phyloP scores from a whole-genome alignment of 1,140 invertebrate species.

The Drosophila takahashii region DNA sequence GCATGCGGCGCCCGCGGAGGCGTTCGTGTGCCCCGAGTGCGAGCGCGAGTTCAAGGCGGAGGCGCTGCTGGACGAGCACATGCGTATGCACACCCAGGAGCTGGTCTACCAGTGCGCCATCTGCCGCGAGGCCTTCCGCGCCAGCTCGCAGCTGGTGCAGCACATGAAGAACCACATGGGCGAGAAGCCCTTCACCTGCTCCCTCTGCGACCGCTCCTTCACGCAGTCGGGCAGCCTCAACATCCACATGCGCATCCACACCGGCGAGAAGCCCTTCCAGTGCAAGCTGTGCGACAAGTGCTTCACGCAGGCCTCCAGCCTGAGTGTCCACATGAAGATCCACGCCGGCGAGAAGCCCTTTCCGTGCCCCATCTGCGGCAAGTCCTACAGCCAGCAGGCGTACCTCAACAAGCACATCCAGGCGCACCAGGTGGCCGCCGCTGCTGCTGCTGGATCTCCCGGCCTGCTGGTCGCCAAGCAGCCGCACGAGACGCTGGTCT shows the following conservation, averaged over 20 bases:
- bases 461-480: slow-evolving; percentile 4
- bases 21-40: slow-evolving; percentile 75
- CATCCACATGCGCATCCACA: slow-evolving; percentile 92
- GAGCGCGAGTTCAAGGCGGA: slow-evolving; percentile 82
- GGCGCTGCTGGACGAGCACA: slow-evolving; percentile 78
- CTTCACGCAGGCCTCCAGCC: slow-evolving; percentile 87
- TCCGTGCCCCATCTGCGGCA: slow-evolving; percentile 79
- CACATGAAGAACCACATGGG: slow-evolving; percentile 88
- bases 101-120: slow-evolving; percentile 86
- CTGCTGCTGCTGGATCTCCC: not conserved
- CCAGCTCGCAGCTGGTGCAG: slow-evolving; percentile 87
- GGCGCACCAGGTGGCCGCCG: slow-evolving; percentile 53
- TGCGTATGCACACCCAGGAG: slow-evolving; percentile 77
- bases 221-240: slow-evolving; percentile 89
- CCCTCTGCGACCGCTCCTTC: slow-evolving; percentile 89
- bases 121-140: slow-evolving; percentile 87
- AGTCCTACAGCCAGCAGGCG: slow-evolving; percentile 84
- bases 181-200: slow-evolving; percentile 87
- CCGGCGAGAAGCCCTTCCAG: slow-evolving; percentile 85
- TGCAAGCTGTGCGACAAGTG: slow-evolving; percentile 88
- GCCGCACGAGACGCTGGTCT: slow-evolving; percentile 67
- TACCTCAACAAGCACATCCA: slow-evolving; percentile 84
- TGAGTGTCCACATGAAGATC: slow-evolving; percentile 88
- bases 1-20: slow-evolving; percentile 66
- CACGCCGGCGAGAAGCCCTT: slow-evolving; percentile 85